These are phyloP conservation scores for Desmodus rotundus DNA, from an alignment of 2,113 vertebrate genomes.

Conservation along the genomic window DNA sequence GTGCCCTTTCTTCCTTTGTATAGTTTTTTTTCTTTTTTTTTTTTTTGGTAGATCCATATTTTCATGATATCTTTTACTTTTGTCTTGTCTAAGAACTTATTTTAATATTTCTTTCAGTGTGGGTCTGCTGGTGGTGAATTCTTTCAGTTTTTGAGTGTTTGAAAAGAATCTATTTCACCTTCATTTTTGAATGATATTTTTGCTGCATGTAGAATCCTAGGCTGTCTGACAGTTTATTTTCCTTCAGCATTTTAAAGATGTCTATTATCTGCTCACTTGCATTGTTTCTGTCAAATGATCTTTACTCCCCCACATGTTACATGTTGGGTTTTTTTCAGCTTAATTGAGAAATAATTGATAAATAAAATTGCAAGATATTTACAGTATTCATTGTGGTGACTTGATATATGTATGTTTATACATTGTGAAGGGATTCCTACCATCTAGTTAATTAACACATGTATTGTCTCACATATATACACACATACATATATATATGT, in stretches of 20 bases:
- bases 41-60: not conserved
- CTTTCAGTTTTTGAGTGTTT: not conserved
- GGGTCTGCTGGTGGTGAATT: not conserved
- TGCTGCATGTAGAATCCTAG: not conserved
- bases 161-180: not conserved
- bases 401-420: not conserved
- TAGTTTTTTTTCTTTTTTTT: not conserved
- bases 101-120: not conserved
- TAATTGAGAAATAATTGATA: not conserved
- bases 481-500: too few relatives aligned
- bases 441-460: not conserved
- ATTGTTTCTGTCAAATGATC: not conserved
- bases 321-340: not conserved
- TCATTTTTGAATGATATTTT: not conserved
- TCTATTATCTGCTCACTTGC: not conserved
- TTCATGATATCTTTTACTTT: not conserved
- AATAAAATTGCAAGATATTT: not conserved
- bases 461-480: not conserved
- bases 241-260: not conserved
- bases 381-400: not conserved
- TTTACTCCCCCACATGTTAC: not conserved
- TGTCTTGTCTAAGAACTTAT: not conserved
- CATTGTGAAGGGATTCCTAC: not conserved
- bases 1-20: not conserved
- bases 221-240: not conserved